Base-by-base conservation (phyloP, 2,888 invertebrate genomes). In the Campoplex nolae region DNA sequence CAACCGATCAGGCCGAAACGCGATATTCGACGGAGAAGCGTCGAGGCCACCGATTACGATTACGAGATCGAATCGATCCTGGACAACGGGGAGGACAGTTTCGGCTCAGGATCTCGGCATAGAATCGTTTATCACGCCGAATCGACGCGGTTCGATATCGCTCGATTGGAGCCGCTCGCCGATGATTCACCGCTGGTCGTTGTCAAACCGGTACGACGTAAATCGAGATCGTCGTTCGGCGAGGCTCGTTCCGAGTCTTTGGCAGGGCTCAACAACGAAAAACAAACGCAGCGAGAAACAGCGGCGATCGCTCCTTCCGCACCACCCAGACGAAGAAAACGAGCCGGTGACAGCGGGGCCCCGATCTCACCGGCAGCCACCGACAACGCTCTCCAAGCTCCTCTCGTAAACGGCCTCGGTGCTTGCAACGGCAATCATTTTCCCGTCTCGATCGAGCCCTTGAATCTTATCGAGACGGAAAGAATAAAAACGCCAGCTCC, bases 1-100 rank as follows among this genome's bases (percentile, higher is more conserved):
- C 9, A 11, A 38, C 92, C 94, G 58, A 93, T 93, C 32, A 95
- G 95, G 77, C 95, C 96, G 0, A 96, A 96, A 88, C 95, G 96
- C 16, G 91, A 92, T 16, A 38, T n/a, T 58, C 88, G 91, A 32
- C 89, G 92, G 11, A 87, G 91, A 9, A 94, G 93, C 83, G 88
- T 92, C 35, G 93, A 93, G 16, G 79, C 86, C 23, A 0, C 23
- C 48, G 88, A 88, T 28, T 83, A 88, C 62, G 81, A 86, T 56
- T 76, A 83, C 45, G 87, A 89, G 18, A 71, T 84, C 18, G 88
- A 87, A 0, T 13, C 42, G 0, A 68, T 68, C 1, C 38, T 11
- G 23, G 83, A 83, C 11, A 81, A 88, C 23, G 68, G 79, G 11
- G 89, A 86, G 1, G 89, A 86, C 62, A 89, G 88, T 71, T 65